A percentile compares a stretch with the other conserved stretches of the same genome.
These are phyloP conservation scores for Silurus aristotelis DNA, from an alignment of 2,797 vertebrate genomes.

Conservation along the genomic window DNA sequence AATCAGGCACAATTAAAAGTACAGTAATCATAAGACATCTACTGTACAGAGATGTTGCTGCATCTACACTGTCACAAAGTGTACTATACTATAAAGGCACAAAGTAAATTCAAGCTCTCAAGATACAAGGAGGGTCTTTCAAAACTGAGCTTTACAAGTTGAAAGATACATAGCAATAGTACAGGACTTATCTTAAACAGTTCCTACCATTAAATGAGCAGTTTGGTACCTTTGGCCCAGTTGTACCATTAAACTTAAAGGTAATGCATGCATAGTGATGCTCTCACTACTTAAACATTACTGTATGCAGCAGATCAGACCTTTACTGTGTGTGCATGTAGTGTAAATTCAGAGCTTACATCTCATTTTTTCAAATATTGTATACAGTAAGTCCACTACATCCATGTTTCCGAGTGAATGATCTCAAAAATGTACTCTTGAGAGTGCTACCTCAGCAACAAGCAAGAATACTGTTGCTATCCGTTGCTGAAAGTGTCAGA, in stretches of 20 bases:
- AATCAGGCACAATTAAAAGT: slow-evolving; percentile 10
- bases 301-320: slow-evolving; percentile 10
- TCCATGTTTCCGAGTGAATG: neutral
- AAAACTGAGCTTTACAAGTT: neutral
- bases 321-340: neutral
- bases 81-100: neutral
- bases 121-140: neutral
- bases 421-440: neutral
- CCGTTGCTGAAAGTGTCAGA: neutral
- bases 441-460: neutral
- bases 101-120: neutral
- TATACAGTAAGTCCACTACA: neutral
- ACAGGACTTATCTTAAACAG: neutral
- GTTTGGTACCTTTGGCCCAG: neutral
- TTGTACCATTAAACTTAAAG: neutral
- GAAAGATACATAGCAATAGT: neutral
- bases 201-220: neutral
- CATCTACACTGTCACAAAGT: neutral
- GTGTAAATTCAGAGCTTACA: neutral
- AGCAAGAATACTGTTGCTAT: neutral
- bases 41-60: slow-evolving; percentile 5
- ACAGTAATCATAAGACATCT: neutral
- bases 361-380: neutral
- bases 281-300: slow-evolving; percentile 21
- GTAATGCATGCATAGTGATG: slow-evolving; percentile 16